Evolutionary conservation across 2,797 vertebrate genomes (phyloP).

Genomic region (Helostoma temminkii): DNA sequence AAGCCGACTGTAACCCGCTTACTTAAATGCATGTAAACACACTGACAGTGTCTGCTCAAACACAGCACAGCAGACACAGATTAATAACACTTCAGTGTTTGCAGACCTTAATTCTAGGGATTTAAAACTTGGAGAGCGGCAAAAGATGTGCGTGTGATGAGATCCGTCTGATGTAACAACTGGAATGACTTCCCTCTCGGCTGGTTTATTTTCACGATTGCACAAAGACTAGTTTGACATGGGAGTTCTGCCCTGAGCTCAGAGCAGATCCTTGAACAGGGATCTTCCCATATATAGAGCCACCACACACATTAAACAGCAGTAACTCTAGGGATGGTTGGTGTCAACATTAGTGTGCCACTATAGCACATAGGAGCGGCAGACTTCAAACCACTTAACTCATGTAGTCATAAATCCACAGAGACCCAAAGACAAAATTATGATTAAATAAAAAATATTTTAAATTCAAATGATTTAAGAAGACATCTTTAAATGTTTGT

Average conservation of each 20-base stretch:
- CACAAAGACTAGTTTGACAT: not conserved
- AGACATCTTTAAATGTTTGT: slow-evolving; percentile 20
- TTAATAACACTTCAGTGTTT: slow-evolving; percentile 34
- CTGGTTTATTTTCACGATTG: slow-evolving; percentile 50
- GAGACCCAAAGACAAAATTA: accelerated
- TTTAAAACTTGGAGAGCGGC: slow-evolving; percentile 30
- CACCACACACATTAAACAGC: slow-evolving; percentile 34
- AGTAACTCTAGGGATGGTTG: slow-evolving; percentile 22
- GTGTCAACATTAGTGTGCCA: slow-evolving; percentile 19
- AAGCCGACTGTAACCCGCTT: too few species aligned
- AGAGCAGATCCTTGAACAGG: slow-evolving; percentile 36
- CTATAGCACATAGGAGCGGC: slow-evolving; percentile 1
- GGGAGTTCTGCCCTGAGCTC: slow-evolving; percentile 33
- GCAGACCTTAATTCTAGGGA: slow-evolving; percentile 29
- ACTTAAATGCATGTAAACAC: too few species aligned
- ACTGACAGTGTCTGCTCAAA: slow-evolving; percentile 5
- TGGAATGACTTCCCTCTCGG: slow-evolving; percentile 10
- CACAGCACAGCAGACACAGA: slow-evolving; percentile 4
- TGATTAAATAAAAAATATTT: too few species aligned
- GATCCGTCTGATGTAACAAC: slow-evolving; percentile 28
- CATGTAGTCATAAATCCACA: not conserved
- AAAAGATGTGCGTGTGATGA: slow-evolving; percentile 30
- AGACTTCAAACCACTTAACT: slow-evolving; percentile 10
- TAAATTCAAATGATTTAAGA: not conserved
- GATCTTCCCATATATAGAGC: slow-evolving; percentile 64